Evolutionary conservation across 2,113 vertebrate genomes (phyloP).

Genomic region (Octodon degus): DNA sequence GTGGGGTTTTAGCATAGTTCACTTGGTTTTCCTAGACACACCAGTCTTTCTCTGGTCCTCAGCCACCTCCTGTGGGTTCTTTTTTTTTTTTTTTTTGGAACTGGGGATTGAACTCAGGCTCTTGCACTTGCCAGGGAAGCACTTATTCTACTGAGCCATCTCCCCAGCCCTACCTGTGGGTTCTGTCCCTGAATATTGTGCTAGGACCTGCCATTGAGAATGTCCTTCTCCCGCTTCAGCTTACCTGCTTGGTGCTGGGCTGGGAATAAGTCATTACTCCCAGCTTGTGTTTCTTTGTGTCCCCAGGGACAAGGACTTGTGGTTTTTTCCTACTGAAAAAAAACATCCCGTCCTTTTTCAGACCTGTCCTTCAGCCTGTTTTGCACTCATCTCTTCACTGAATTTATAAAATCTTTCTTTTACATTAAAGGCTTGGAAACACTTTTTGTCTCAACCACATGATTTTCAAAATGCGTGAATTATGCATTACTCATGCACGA

Average conservation of each 20-base stretch:
- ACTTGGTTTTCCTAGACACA: neutral
- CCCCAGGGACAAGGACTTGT: neutral
- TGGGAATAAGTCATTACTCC: neutral
- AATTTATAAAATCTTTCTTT: conserved; percentile 59
- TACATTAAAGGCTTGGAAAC: conserved; percentile 59
- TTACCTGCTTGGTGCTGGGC: neutral
- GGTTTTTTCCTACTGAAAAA: conserved; percentile 13
- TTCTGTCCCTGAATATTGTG: neutral
- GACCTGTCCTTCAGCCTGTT: conserved; percentile 32
- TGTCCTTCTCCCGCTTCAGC: neutral
- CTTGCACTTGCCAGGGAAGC: no score
- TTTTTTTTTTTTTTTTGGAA: no score
- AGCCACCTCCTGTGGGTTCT: neutral
- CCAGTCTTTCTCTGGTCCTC: neutral
- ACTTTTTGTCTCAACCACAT: conserved; percentile 44
- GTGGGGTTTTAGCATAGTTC: neutral
- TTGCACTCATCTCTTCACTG: conserved; percentile 24
- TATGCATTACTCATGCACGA: conserved; percentile 62
- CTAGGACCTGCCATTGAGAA: neutral
- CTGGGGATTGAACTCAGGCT: no score
- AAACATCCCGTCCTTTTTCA: conserved; percentile 12
- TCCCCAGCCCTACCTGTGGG: neutral
- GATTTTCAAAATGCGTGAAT: conserved; percentile 66
- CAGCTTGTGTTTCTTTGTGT: neutral
- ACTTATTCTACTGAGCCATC: no score